Evolutionary conservation across 2,888 invertebrate genomes (phyloP).

Genomic region (Polymixis lichenea): DNA sequence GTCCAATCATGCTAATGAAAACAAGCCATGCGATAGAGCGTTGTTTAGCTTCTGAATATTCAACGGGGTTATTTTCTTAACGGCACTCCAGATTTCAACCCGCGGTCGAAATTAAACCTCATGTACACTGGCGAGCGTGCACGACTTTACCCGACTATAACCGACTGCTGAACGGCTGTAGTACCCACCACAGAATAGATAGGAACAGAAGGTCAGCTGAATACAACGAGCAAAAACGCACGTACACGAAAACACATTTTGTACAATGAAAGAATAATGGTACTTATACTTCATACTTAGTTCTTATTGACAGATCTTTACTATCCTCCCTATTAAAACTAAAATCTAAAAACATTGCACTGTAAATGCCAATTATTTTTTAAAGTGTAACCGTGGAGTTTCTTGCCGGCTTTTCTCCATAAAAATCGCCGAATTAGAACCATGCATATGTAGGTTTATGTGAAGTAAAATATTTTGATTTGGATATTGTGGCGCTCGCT

Average conservation of each 20-base stretch:
- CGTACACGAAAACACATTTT: neutral
- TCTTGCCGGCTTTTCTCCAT: too few species aligned
- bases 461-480: too few species aligned
- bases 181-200: neutral
- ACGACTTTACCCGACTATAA: constrained; percentile 34
- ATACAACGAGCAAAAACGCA: neutral
- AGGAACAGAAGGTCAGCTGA: neutral
- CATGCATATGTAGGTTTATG: too few species aligned
- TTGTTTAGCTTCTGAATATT: constrained; percentile 86
- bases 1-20: constrained; percentile 89
- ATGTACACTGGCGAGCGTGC: constrained; percentile 70
- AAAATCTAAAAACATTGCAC: too few species aligned
- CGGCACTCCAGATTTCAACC: constrained; percentile 81
- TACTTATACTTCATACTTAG: too few species aligned
- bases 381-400: too few species aligned
- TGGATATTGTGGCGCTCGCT: too few species aligned
- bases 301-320: too few species aligned
- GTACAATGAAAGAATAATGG: neutral
- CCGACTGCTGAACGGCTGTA: constrained; percentile 22
- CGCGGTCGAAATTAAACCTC: constrained; percentile 78
- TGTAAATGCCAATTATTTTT: too few species aligned
- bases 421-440: too few species aligned
- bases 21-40: constrained; percentile 85
- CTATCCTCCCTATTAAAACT: too few species aligned
- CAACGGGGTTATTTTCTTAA: constrained; percentile 87